Conservation (phyloP, 2,797 vertebrate species). For the Anniella stebbinsi region DNA sequence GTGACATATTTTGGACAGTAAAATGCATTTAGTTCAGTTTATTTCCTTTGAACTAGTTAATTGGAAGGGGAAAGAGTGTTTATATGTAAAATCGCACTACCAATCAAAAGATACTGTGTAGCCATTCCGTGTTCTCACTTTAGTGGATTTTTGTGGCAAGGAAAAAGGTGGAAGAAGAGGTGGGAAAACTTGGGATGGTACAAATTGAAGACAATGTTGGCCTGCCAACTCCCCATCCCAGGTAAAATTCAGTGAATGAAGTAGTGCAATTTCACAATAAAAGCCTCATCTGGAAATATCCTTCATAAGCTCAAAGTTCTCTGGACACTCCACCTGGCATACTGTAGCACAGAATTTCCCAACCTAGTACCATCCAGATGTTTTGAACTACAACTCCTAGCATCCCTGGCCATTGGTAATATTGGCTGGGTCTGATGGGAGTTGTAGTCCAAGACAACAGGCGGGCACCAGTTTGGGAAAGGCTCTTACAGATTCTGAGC, state of each 20-base stretch:
- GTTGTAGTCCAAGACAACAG: no score
- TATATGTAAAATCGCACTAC: background rate
- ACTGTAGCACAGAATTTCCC: background rate
- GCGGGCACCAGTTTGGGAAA: no score
- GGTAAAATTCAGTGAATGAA: background rate
- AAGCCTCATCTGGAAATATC: background rate
- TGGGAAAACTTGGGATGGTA: no score
- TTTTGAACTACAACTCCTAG: no score
- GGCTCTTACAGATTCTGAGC: no score
- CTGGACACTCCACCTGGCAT: background rate
- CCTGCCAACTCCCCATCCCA: background rate
- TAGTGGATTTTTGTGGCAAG: background rate
- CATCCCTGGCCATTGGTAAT: no score
- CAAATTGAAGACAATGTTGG: no score
- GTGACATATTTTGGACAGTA: conserved; percentile 10
- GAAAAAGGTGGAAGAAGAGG: background rate
- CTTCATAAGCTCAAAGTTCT: background rate
- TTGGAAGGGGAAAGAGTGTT: background rate
- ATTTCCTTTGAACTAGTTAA: conserved; percentile 36
- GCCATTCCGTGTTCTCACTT: background rate
- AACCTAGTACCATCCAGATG: no score
- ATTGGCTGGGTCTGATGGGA: no score
- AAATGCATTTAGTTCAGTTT: background rate
- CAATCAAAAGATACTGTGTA: background rate
- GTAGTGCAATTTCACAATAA: background rate